These are phyloP conservation scores for Psilanteris sp. DNA, from an alignment of 1,140 invertebrate species.

Conservation along the genomic window DNA sequence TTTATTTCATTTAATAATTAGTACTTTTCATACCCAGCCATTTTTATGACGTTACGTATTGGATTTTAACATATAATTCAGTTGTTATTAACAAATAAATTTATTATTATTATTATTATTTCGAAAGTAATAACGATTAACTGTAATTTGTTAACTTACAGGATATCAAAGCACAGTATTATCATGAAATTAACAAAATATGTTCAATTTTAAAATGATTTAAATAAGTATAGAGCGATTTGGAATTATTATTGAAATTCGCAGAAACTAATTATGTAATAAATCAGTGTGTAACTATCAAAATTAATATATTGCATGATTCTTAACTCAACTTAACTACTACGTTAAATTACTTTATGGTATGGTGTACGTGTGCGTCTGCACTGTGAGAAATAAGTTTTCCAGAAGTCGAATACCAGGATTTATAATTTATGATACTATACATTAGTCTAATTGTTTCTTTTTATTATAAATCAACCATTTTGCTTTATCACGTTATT, in stretches of 20 bases:
- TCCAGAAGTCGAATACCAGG: neutral
- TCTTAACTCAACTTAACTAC: constrained; percentile 34
- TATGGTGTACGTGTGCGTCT: constrained; percentile 35
- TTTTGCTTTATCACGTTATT: no score
- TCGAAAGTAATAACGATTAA: constrained; percentile 32
- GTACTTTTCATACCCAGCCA: neutral
- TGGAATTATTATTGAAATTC: constrained; percentile 40
- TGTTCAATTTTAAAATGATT: constrained; percentile 46
- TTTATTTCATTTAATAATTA: no score
- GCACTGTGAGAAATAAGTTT: constrained; percentile 43
- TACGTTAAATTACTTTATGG: constrained; percentile 39
- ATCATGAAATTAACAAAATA: constrained; percentile 36
- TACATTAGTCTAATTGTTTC: no score
- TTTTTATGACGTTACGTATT: neutral
- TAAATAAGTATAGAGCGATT: constrained; percentile 40
- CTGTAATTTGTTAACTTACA: constrained; percentile 27
- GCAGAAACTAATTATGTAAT: constrained; percentile 57
- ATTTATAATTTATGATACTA: neutral
- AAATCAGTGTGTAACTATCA: constrained; percentile 50
- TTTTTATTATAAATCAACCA: no score
- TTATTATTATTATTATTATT: no score
- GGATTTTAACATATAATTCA: constrained; percentile 3
- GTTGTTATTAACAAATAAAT: no score
- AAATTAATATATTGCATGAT: constrained; percentile 58
- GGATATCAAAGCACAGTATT: constrained; percentile 7